Base-by-base conservation (phyloP, 2,888 invertebrate genomes). In the Sarcophaga carnaria region DNA sequence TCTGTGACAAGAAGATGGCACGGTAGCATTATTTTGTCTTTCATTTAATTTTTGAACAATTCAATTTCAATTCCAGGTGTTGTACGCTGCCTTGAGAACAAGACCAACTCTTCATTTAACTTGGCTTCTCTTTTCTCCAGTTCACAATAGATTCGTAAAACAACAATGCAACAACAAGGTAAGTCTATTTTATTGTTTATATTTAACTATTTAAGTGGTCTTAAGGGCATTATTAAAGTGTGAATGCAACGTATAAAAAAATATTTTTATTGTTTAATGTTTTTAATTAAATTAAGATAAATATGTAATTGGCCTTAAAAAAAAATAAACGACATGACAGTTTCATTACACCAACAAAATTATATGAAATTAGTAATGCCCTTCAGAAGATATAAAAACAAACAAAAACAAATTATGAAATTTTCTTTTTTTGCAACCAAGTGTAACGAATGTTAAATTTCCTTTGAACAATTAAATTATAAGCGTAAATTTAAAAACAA, bases 241-340 rank as follows among this genome's bases (percentile, higher is more conserved):
- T 71, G 47, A 67, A 63, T 67, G 72, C 49, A 37, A 63, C 62
- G 54, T 10, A 54, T 54, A 54, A 54, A 17, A 66, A 69, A 72
- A 49, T 54, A 71, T 62, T 80, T 69, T 72, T 63, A 62, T 77
- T 80, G 72, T 67, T 85, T 69, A 74, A 78, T 67, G 22, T 12
- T 81, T 85, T 77, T 45, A 77, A 72, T 85, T 77, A 37, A 80
- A 74, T 85, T 85, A 85, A 63, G 71, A 85, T 75, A 80, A 77
- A 64, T 45, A 69, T 71, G n/a, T 54, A 71, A 71, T 69, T 60
- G 45, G 59, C 66, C 71, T 76, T 49, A 71, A 60, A 69, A 25
- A 37, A 62, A 63, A 6, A 4, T 54, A 66, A 45, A 64, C n/a
- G 20, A 27, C 20, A 49, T 75, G 67, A 69, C 59, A 64, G 78